phyloP scores from a whole-genome alignment of 2,113 vertebrate genomes.

The Picathartes gymnocephalus region DNA sequence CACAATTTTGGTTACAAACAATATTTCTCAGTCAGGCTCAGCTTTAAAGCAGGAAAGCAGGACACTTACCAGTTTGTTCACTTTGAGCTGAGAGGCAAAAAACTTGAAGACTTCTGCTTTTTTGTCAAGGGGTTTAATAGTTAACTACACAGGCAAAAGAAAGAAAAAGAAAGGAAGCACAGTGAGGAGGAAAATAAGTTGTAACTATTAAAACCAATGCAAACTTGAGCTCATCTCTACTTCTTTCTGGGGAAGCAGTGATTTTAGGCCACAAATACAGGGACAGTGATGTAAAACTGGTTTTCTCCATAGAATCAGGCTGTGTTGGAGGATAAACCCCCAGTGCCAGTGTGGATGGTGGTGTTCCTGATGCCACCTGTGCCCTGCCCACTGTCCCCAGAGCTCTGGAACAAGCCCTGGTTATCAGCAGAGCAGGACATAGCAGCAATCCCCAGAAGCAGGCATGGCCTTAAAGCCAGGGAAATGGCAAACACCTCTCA shows the following conservation, averaged over 20 bases:
- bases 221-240: neutral
- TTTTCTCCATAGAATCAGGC: neutral
- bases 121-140: conserved; percentile 90
- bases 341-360: neutral
- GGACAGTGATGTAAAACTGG: neutral
- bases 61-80: conserved; percentile 85
- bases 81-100: conserved; percentile 87
- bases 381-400: neutral
- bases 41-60: neutral
- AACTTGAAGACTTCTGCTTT: conserved; percentile 93
- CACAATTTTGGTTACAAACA: neutral
- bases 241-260: neutral
- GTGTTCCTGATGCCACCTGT: neutral
- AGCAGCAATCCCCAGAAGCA: neutral
- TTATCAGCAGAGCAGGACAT: neutral
- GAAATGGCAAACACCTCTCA: neutral
- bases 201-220: neutral
- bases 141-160: conserved; percentile 72
- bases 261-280: neutral
- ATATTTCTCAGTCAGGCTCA: neutral
- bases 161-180: neutral
- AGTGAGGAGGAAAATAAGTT: neutral
- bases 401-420: neutral
- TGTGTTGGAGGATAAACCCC: neutral
- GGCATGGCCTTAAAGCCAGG: neutral